A percentile compares a stretch with the other conserved stretches of the same genome.
These are phyloP conservation scores for Spicauda simplicius DNA, from an alignment of 2,888 invertebrate species.

Conservation along the genomic window DNA sequence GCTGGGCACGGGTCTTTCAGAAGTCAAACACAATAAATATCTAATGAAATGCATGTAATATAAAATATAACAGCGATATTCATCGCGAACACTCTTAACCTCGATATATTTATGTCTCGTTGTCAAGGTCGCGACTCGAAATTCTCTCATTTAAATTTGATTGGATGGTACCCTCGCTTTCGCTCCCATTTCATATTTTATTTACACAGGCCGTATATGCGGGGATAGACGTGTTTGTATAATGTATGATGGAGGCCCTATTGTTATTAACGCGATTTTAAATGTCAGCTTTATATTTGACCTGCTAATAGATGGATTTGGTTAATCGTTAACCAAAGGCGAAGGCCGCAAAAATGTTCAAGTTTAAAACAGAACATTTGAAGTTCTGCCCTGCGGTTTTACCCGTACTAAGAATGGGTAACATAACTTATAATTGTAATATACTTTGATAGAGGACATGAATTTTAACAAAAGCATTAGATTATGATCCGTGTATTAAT, in stretches of 20 bases:
- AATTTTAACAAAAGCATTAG: too few species aligned
- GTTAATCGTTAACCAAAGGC: too few species aligned
- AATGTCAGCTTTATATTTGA: too few species aligned
- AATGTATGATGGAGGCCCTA: background rate
- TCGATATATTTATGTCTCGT: slow-evolving; percentile 33
- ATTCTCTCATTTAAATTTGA: slow-evolving; percentile 38
- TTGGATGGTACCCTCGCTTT: slow-evolving; percentile 33
- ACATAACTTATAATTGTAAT: too few species aligned
- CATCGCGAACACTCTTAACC: slow-evolving; percentile 33
- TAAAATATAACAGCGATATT: slow-evolving; percentile 18
- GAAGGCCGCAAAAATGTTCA: too few species aligned
- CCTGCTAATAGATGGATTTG: too few species aligned
- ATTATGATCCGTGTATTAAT: too few species aligned
- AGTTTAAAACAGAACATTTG: too few species aligned
- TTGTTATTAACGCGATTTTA: slow-evolving; percentile 2
- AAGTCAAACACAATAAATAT: background rate
- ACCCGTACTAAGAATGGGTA: too few species aligned
- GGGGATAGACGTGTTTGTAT: slow-evolving; percentile 14
- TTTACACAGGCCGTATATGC: slow-evolving; percentile 15
- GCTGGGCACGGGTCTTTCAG: too few species aligned
- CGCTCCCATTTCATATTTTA: slow-evolving; percentile 33
- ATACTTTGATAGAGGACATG: too few species aligned
- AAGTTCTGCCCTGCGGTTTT: too few species aligned
- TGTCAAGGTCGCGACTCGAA: slow-evolving; percentile 36
- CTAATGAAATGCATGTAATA: background rate